These are phyloP conservation scores for Zosterops japonicus DNA, from an alignment of 2,113 vertebrate genomes.

Conservation along the genomic window DNA sequence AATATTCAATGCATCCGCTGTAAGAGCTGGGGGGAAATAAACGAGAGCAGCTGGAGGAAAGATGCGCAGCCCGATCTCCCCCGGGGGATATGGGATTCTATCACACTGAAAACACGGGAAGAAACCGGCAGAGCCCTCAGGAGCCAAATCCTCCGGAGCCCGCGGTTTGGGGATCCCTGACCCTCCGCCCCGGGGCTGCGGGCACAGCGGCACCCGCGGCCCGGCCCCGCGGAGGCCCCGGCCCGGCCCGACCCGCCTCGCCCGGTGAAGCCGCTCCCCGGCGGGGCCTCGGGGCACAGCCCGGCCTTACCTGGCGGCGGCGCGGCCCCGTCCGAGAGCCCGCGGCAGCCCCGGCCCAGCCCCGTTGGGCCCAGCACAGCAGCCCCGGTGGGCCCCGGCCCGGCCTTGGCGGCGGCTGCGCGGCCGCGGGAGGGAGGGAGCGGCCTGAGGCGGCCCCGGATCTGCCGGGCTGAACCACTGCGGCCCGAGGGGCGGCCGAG, in stretches of 20 bases:
- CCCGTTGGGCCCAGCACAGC: too few species aligned
- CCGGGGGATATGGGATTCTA: rapidly evolving
- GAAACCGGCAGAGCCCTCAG: rapidly evolving
- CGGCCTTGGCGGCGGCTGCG: not conserved
- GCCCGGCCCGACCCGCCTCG: not conserved
- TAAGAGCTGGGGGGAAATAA: not conserved
- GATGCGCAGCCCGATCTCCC: rapidly evolving
- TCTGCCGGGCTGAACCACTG: not conserved
- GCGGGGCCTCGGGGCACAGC: not conserved
- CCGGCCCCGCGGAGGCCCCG: not conserved
- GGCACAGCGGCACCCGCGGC: not conserved
- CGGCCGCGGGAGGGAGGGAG: not conserved
- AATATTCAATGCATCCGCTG: not conserved
- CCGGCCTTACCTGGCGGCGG: not conserved
- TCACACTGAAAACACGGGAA: rapidly evolving
- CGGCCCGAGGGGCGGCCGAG: not conserved
- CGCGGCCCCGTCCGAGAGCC: too few species aligned
- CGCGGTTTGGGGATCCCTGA: not conserved
- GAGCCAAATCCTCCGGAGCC: not conserved
- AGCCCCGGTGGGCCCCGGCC: not conserved
- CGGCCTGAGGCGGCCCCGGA: not conserved
- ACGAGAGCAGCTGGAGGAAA: not conserved
- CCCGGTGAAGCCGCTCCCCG: not conserved
- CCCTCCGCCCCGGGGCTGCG: too few species aligned
- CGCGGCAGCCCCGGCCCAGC: not conserved